Percentiles rank a stretch among this genome's conserved stretches.
Evolutionary conservation across 2,888 invertebrate genomes (phyloP).

Genomic region (Microplitis deprimator): DNA sequence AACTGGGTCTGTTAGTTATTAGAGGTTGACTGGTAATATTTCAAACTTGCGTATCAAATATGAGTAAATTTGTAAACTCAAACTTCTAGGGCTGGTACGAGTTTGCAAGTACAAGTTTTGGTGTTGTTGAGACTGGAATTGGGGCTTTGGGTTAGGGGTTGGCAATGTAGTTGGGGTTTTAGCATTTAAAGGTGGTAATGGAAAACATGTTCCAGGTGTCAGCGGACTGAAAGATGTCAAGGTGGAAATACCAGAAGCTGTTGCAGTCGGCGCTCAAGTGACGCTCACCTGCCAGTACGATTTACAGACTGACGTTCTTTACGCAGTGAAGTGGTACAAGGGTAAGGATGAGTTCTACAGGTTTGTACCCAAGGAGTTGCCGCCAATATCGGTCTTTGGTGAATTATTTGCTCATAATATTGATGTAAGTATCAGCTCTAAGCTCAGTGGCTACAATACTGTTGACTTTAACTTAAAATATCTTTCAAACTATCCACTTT

Average conservation of each 20-base stretch:
- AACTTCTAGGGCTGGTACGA: not conserved
- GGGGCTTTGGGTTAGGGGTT: not conserved
- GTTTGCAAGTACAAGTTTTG: not conserved
- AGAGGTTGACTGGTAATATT: not conserved
- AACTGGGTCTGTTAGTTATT: not conserved
- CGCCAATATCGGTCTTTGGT: constrained; percentile 82
- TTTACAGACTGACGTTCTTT: constrained; percentile 81
- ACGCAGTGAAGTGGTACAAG: constrained; percentile 88
- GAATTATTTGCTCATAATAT: constrained; percentile 78
- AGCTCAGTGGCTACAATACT: not conserved
- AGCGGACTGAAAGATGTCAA: constrained; percentile 77
- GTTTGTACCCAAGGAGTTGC: constrained; percentile 85
- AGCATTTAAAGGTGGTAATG: constrained; percentile 9
- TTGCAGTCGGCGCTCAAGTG: constrained; percentile 81
- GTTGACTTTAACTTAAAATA: not conserved
- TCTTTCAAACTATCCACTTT: not conserved
- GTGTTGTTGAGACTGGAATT: not conserved
- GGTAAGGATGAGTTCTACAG: constrained; percentile 84
- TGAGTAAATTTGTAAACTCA: not conserved
- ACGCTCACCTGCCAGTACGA: constrained; percentile 84
- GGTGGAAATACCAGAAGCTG: constrained; percentile 81
- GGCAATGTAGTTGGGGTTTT: not conserved
- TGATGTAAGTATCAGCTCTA: constrained; percentile 77
- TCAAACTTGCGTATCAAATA: not conserved
- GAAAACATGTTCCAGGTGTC: constrained; percentile 57